Evolutionary conservation across 1,140 invertebrate genomes (phyloP).

Genomic region (Charaxes varanes): DNA sequence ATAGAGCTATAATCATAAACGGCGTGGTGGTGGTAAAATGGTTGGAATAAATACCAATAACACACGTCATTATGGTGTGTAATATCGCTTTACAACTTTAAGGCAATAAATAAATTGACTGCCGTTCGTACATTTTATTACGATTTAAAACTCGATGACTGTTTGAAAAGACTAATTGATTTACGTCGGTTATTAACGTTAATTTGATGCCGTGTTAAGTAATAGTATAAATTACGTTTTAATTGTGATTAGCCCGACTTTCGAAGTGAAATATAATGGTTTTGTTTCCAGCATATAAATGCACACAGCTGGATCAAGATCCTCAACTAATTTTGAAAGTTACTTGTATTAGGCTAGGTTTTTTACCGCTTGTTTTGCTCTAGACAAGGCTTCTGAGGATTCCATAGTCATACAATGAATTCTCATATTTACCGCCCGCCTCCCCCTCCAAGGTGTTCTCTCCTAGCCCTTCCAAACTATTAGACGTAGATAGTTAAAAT

Average conservation of each 20-base stretch:
- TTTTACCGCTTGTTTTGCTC: too few relatives aligned
- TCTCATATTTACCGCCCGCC: too few relatives aligned
- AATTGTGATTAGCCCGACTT: constrained; percentile 19
- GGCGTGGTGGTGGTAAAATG: constrained; percentile 52
- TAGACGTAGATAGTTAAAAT: too few relatives aligned
- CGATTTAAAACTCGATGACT: constrained; percentile 72
- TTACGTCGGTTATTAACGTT: constrained; percentile 64
- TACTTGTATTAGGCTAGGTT: too few relatives aligned
- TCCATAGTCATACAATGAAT: too few relatives aligned
- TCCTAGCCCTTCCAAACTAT: too few relatives aligned
- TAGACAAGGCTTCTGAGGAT: too few relatives aligned
- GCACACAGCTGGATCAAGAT: too few relatives aligned
- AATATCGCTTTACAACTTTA: constrained; percentile 72
- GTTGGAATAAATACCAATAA: constrained; percentile 67
- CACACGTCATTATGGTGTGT: constrained; percentile 69
- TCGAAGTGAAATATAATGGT: neutral
- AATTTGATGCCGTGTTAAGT: constrained; percentile 58
- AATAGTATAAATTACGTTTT: constrained; percentile 30
- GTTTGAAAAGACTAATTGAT: constrained; percentile 70
- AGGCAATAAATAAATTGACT: constrained; percentile 72
- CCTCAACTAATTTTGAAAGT: too few relatives aligned
- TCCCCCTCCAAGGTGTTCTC: too few relatives aligned
- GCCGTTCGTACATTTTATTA: constrained; percentile 71
- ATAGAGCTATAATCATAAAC: constrained; percentile 62
- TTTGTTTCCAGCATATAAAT: too few relatives aligned